phyloP scores from a whole-genome alignment of 2,888 invertebrate species.

The Dastarcus helophoroides region DNA sequence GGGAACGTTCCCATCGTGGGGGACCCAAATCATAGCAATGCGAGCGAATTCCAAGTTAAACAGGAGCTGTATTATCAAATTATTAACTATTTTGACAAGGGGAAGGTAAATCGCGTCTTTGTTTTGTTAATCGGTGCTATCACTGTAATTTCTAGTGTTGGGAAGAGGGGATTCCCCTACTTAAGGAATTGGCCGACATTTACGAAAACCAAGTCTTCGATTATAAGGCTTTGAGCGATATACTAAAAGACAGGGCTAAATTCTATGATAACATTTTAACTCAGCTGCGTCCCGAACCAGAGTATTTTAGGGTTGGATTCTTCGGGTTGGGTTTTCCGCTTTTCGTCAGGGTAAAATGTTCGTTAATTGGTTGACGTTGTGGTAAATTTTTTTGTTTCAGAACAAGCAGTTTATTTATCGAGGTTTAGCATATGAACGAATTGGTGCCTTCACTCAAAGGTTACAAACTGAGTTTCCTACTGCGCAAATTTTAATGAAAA shows the following conservation, averaged over 20 bases:
- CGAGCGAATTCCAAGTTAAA: conserved; percentile 82
- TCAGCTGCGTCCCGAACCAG: conserved; percentile 80
- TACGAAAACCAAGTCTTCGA: conserved; percentile 82
- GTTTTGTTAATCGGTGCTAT: conserved; percentile 7
- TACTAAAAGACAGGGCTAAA: conserved; percentile 74
- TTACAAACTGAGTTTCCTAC: conserved; percentile 89
- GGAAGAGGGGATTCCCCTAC: conserved; percentile 89
- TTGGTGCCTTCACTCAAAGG: conserved; percentile 87
- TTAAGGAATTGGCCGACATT: conserved; percentile 76
- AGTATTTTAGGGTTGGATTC: conserved; percentile 92
- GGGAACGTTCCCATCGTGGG: conserved; percentile 53
- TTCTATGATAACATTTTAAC: conserved; percentile 87
- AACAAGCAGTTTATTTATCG: conserved; percentile 93
- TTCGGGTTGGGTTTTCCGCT: conserved; percentile 87
- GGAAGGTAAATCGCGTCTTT: conserved; percentile 52
- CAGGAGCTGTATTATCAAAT: conserved; percentile 82
- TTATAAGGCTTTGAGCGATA: conserved; percentile 76
- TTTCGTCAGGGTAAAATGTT: conserved; percentile 73
- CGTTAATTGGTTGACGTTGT: conserved; percentile 2
- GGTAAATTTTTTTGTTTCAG: conserved; percentile 39
- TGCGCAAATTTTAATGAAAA: conserved; percentile 86
- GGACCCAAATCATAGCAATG: conserved; percentile 60
- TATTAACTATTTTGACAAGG: conserved; percentile 84
- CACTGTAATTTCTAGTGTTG: conserved; percentile 59
- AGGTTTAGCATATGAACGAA: conserved; percentile 88